Percentiles rank a stretch among this genome's conserved stretches.
Evolutionary conservation across 2,113 vertebrate genomes (phyloP).

Genomic region (Melozone crissalis): DNA sequence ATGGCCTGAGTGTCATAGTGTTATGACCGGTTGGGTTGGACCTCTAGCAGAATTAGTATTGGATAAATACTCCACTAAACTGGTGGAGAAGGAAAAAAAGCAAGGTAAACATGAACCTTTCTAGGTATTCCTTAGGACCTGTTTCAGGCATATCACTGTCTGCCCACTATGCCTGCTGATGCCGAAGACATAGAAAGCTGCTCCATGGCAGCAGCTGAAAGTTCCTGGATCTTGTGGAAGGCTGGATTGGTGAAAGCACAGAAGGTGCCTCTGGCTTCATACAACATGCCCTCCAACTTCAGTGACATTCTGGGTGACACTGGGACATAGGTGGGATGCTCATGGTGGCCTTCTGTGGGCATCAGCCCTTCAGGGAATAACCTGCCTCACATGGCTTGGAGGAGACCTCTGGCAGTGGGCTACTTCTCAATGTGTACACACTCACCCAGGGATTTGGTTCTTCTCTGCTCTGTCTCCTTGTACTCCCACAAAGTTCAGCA

Average conservation of each 20-base stretch:
- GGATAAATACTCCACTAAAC: too few species aligned
- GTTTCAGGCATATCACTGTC: not conserved
- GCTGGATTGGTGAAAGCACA: not conserved
- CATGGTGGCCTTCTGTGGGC: not conserved
- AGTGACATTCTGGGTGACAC: not conserved
- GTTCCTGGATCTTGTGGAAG: not conserved
- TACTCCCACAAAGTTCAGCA: not conserved
- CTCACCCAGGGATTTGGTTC: not conserved
- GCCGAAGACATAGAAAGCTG: not conserved
- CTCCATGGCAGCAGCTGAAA: not conserved
- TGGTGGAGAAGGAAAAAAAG: not conserved
- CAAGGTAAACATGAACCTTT: not conserved
- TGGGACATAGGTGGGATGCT: not conserved
- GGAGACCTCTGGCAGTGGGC: not conserved
- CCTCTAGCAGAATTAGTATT: too few species aligned
- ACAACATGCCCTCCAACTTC: not conserved
- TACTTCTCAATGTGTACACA: not conserved
- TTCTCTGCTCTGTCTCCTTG: not conserved
- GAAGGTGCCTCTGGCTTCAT: accelerated
- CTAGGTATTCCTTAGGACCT: not conserved
- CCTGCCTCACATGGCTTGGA: accelerated
- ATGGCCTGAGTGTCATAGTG: not conserved
- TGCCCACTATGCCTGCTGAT: not conserved
- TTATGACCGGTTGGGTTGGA: not conserved
- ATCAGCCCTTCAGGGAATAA: not conserved